These are phyloP conservation scores for Drosophila parvula DNA, from an alignment of 1,140 invertebrate genomes.

Conservation along the genomic window DNA sequence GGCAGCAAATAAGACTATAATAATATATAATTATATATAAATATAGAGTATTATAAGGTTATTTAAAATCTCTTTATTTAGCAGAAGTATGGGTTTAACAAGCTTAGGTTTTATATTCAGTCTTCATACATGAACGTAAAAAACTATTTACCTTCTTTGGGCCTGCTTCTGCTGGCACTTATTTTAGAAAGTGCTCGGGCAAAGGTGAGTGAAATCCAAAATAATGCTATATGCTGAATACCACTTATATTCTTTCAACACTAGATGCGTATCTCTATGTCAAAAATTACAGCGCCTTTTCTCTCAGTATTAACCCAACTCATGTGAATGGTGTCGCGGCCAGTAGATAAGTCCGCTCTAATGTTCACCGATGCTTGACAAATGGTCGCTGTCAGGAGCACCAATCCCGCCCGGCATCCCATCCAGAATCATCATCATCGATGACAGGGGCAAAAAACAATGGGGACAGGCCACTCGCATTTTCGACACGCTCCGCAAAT, in stretches of 20 bases:
- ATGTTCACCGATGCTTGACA: constrained; percentile 48
- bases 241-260: background rate
- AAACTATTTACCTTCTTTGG: background rate
- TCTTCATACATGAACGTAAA: background rate
- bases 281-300: background rate
- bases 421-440: constrained; percentile 52
- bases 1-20: too few species aligned
- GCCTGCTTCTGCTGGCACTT: background rate
- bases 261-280: background rate
- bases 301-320: background rate
- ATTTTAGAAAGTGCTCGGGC: background rate
- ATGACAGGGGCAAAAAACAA: constrained; percentile 53
- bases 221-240: background rate
- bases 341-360: constrained; percentile 28
- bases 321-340: constrained; percentile 5
- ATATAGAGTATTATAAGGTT: background rate
- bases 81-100: background rate
- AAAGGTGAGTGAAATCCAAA: background rate
- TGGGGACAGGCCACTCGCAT: constrained; percentile 34
- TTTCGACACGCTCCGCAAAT: constrained; percentile 57
- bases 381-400: constrained; percentile 41
- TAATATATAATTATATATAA: too few species aligned
- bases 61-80: background rate
- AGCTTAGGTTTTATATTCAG: background rate
- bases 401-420: constrained; percentile 11